Percentiles rank a stretch among this genome's conserved stretches.
These are phyloP conservation scores for Ancistrus triradiatus DNA, from an alignment of 2,113 vertebrate species.

Conservation along the genomic window DNA sequence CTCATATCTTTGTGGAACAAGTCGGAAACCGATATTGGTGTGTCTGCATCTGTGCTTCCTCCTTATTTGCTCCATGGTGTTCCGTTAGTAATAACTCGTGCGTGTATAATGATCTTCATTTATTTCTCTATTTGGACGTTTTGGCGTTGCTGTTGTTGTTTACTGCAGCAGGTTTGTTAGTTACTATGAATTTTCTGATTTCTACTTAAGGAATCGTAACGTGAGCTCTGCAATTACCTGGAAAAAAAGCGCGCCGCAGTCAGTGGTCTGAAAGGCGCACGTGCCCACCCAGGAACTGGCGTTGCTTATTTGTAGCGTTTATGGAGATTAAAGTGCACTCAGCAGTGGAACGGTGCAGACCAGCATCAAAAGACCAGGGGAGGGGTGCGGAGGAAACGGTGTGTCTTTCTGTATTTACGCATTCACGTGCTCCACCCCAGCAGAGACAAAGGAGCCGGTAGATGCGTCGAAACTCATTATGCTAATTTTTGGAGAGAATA, in stretches of 20 bases:
- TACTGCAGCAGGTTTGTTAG: constrained; percentile 5
- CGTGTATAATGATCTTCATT: not conserved
- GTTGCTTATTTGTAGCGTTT: constrained; percentile 38
- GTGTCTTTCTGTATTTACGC: constrained; percentile 14
- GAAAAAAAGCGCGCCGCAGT: constrained; percentile 4
- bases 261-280: constrained; percentile 14
- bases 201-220: not conserved
- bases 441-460: constrained; percentile 16
- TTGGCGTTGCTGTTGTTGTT: constrained; percentile 15
- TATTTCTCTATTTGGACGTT: constrained; percentile 19
- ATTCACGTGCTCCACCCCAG: not conserved
- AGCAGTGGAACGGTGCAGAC: not conserved
- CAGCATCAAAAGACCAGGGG: constrained; percentile 17
- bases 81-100: constrained; percentile 7
- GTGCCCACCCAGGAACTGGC: not conserved
- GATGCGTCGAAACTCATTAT: constrained; percentile 30
- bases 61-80: not conserved
- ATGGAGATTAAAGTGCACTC: constrained; percentile 38
- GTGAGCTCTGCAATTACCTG: constrained; percentile 19
- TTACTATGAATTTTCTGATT: not conserved
- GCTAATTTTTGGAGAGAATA: constrained; percentile 14
- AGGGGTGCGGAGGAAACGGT: not conserved
- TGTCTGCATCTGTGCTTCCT: not conserved
- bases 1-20: not conserved
- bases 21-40: not conserved